Conservation (phyloP, 1,140 invertebrate genomes). For the Psilanteris sp. region DNA sequence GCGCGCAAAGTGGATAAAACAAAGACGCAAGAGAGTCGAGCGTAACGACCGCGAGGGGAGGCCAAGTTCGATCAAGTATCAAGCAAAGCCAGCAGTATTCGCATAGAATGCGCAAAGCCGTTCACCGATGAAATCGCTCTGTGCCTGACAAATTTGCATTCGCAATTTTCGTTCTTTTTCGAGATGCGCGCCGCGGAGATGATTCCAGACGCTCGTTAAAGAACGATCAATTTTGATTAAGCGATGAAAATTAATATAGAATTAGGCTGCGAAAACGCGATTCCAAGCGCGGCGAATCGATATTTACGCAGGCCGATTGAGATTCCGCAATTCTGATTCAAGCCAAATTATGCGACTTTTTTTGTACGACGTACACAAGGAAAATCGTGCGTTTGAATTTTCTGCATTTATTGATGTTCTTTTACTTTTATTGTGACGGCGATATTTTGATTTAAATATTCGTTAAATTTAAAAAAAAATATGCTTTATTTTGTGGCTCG, state of each 20-base stretch:
- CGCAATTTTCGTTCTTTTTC: conserved; percentile 35
- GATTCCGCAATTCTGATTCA: neutral
- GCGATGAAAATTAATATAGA: conserved; percentile 17
- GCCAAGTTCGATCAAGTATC: conserved; percentile 46
- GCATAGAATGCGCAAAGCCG: conserved; percentile 34
- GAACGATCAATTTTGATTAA: conserved; percentile 25
- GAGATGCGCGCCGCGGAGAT: neutral
- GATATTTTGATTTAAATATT: too few species aligned
- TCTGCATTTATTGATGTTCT: too few species aligned
- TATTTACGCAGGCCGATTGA: conserved; percentile 10
- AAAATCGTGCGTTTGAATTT: too few species aligned
- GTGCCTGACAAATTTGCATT: conserved; percentile 40
- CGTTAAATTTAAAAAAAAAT: too few species aligned
- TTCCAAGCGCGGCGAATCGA: conserved; percentile 6
- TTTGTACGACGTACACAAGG: too few species aligned
- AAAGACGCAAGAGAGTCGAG: conserved; percentile 12
- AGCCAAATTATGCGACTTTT: neutral
- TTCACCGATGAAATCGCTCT: conserved; percentile 26
- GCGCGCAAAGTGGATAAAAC: conserved; percentile 21
- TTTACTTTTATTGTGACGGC: too few species aligned
- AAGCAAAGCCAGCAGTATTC: conserved; percentile 47
- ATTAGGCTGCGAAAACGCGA: conserved; percentile 21
- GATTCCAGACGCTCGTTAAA: conserved; percentile 14
- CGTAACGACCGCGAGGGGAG: conserved; percentile 5
- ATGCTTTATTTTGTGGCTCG: too few species aligned